Conservation (phyloP, 1,140 invertebrate genomes). For the Brachystomella parvula region DNA sequence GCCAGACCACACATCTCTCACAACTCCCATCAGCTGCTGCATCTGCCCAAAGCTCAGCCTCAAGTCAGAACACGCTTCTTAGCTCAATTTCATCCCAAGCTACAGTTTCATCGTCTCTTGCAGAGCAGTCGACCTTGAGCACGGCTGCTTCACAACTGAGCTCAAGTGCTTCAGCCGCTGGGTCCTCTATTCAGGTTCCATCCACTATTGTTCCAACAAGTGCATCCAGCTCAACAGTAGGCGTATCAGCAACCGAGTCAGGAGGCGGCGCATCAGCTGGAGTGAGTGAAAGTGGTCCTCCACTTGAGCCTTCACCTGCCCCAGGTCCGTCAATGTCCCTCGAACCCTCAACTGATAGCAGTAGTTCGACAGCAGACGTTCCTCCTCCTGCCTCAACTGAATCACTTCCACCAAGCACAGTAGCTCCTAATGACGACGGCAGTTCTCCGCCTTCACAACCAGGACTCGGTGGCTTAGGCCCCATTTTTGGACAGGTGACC, state of each 20-base stretch:
- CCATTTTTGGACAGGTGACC: background rate
- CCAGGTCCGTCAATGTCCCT: background rate
- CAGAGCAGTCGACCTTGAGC: background rate
- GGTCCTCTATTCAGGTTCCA: background rate
- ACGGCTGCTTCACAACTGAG: background rate
- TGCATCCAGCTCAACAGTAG: background rate
- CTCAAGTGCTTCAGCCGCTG: background rate
- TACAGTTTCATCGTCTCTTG: background rate
- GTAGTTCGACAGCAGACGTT: background rate
- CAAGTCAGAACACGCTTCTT: slow-evolving; percentile 6
- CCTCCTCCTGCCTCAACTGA: background rate
- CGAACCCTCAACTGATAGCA: slow-evolving; percentile 6
- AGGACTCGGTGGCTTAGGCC: background rate
- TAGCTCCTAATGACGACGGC: background rate
- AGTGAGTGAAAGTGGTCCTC: background rate
- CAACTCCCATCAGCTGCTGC: background rate
- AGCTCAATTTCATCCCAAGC: background rate
- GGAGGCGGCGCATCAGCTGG: background rate
- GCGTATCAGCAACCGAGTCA: background rate
- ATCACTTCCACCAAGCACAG: background rate
- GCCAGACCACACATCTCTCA: slow-evolving; percentile 1
- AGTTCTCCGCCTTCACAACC: background rate
- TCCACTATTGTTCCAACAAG: background rate
- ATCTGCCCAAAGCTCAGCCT: background rate
- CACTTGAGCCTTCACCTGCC: slow-evolving; percentile 7